Conservation (phyloP, 30 jellyfish, hydroid and myxozoan species). For the Mastigias papua region DNA sequence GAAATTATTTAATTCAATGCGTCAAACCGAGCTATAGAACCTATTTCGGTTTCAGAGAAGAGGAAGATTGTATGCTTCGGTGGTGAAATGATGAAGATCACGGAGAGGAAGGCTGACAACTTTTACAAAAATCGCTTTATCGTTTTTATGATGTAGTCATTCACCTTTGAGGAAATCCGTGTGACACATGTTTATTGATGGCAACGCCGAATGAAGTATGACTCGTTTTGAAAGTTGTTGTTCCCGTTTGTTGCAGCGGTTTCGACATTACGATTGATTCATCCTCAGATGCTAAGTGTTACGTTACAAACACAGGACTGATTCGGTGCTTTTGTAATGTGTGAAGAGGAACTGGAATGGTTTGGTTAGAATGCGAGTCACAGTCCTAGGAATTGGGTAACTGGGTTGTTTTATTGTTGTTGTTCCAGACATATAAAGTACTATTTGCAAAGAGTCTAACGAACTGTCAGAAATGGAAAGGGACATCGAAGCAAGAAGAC, state of each 20-base stretch:
- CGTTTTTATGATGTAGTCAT: background rate
- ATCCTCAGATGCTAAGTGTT: background rate
- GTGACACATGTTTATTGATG: background rate
- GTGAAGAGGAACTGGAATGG: too few relatives aligned
- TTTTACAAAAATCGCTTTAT: background rate
- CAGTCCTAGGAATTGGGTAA: too few relatives aligned
- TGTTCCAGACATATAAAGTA: background rate
- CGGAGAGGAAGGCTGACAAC: background rate
- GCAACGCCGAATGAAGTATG: background rate
- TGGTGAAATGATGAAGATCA: background rate
- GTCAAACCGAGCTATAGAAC: background rate
- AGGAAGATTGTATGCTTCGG: too few relatives aligned
- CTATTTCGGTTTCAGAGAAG: too few relatives aligned
- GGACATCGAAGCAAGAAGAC: slow-evolving; percentile 47
- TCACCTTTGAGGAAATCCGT: background rate
- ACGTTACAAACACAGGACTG: too few relatives aligned
- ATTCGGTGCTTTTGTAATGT: too few relatives aligned
- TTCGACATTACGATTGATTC: background rate
- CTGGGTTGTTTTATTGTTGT: too few relatives aligned
- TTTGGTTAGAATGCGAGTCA: too few relatives aligned
- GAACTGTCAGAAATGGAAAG: slow-evolving; percentile 51
- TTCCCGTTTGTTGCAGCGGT: background rate
- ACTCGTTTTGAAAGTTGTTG: background rate
- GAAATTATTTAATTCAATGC: background rate
- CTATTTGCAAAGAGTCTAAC: background rate